These are phyloP conservation scores for Eledona agricola DNA, from an alignment of 2,888 invertebrate genomes.

Conservation along the genomic window DNA sequence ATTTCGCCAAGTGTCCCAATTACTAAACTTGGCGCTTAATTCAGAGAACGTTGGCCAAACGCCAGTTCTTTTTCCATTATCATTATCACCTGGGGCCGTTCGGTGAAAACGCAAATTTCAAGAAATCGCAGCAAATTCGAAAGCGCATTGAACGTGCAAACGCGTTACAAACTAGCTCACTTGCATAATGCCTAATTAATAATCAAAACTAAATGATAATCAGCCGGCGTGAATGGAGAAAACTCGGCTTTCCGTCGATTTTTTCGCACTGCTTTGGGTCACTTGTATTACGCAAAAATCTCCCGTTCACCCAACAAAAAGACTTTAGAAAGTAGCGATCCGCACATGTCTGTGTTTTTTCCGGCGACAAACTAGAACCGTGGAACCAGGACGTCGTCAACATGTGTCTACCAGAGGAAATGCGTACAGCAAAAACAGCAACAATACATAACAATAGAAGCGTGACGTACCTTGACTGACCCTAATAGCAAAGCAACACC, in stretches of 20 bases:
- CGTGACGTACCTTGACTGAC: conserved; percentile 30
- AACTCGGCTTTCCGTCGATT: conserved; percentile 8
- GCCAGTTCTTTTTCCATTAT: no score
- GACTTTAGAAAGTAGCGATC: conserved; percentile 18
- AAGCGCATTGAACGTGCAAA: conserved; percentile 15
- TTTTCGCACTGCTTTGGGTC: not conserved
- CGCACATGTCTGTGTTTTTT: conserved; percentile 15
- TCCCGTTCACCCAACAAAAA: not conserved
- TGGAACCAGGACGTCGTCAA: conserved; percentile 31
- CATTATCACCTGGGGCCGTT: no score
- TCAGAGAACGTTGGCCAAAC: no score
- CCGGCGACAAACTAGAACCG: conserved; percentile 20
- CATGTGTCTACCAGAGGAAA: conserved; percentile 26
- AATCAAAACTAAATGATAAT: conserved; percentile 4
- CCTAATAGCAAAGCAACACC: conserved; percentile 28
- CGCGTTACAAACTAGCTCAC: conserved; percentile 11
- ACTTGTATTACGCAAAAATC: conserved; percentile 2
- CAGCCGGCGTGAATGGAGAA: conserved; percentile 2
- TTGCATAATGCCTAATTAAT: conserved; percentile 25
- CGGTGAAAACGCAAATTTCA: no score
- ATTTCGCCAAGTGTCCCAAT: no score
- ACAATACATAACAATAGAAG: conserved; percentile 13
- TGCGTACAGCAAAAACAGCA: conserved; percentile 12
- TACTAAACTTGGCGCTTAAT: no score
- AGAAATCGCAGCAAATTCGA: conserved; percentile 13